Evolutionary conservation across 2,797 vertebrate species (phyloP).

Genomic region (Danionella dracula): DNA sequence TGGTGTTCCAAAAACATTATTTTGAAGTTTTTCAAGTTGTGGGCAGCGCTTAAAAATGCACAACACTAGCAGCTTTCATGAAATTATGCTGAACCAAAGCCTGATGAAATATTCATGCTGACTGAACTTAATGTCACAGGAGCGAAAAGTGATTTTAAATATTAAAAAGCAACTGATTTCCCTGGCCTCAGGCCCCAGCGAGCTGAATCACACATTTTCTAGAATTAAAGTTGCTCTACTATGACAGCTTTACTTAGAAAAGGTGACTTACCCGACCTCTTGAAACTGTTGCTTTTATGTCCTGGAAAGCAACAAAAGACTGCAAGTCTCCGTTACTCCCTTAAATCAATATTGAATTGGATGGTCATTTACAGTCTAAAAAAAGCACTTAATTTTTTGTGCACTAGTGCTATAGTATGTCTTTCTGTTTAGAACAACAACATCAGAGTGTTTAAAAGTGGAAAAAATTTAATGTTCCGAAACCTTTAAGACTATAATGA

Average conservation of each 20-base stretch:
- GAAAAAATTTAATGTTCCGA: too few relatives aligned
- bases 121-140: slow-evolving; percentile 53
- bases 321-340: too few relatives aligned
- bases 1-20: slow-evolving; percentile 4
- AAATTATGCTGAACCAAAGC: slow-evolving; percentile 45
- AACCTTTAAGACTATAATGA: too few relatives aligned
- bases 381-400: too few relatives aligned
- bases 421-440: too few relatives aligned
- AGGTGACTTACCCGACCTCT: slow-evolving; percentile 8
- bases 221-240: slow-evolving; percentile 22
- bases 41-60: slow-evolving; percentile 53
- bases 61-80: slow-evolving; percentile 44
- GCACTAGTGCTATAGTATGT: too few relatives aligned
- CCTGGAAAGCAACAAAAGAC: slow-evolving; percentile 10
- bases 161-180: slow-evolving; percentile 49
- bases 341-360: too few relatives aligned
- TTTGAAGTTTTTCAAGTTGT: slow-evolving; percentile 34
- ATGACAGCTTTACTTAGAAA: slow-evolving; percentile 8
- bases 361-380: too few relatives aligned
- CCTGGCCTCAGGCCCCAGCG: slow-evolving; percentile 33
- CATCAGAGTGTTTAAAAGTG: too few relatives aligned
- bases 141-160: slow-evolving; percentile 54
- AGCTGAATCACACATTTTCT: slow-evolving; percentile 38
- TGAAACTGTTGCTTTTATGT: slow-evolving; percentile 15
- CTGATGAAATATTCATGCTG: slow-evolving; percentile 54